Evolutionary conservation across 2,797 vertebrate species (phyloP).

Genomic region (Prunella strophiata): DNA sequence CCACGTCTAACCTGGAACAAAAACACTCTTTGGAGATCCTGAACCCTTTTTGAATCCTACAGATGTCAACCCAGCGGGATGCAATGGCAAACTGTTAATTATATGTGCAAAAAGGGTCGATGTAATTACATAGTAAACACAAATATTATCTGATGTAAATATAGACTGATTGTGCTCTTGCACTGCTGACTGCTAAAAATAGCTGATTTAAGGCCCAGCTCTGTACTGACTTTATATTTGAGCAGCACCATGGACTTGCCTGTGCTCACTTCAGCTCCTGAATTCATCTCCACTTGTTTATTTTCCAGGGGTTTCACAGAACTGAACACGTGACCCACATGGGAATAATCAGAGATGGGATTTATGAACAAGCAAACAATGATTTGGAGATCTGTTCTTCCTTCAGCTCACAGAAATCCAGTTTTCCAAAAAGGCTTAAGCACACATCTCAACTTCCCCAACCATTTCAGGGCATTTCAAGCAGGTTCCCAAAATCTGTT

Average conservation of each 20-base stretch:
- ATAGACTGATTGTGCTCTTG: conserved; percentile 38
- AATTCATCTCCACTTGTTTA: background rate
- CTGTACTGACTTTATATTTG: background rate
- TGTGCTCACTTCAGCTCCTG: background rate
- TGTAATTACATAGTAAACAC: conserved; percentile 58
- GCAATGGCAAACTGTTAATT: conserved; percentile 64
- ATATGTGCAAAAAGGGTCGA: conserved; percentile 39
- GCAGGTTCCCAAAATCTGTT: background rate
- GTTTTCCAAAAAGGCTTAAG: background rate
- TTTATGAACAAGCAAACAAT: background rate
- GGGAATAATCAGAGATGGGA: background rate
- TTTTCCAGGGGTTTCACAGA: background rate
- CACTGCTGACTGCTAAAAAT: conserved; percentile 40
- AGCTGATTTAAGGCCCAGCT: background rate
- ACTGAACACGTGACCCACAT: background rate
- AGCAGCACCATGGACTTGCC: background rate
- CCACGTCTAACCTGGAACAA: conserved; percentile 66
- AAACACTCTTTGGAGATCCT: conserved; percentile 57
- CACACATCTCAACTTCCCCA: background rate
- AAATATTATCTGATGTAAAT: conserved; percentile 68
- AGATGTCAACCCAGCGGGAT: conserved; percentile 63
- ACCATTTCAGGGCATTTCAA: background rate
- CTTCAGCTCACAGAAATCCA: background rate
- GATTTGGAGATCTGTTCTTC: background rate
- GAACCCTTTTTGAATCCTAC: conserved; percentile 51